A percentile compares a stretch with the other conserved stretches of the same genome.
Evolutionary conservation across 1,140 invertebrate species (phyloP).

Genomic region (Carcinoscorpius rotundicauda): DNA sequence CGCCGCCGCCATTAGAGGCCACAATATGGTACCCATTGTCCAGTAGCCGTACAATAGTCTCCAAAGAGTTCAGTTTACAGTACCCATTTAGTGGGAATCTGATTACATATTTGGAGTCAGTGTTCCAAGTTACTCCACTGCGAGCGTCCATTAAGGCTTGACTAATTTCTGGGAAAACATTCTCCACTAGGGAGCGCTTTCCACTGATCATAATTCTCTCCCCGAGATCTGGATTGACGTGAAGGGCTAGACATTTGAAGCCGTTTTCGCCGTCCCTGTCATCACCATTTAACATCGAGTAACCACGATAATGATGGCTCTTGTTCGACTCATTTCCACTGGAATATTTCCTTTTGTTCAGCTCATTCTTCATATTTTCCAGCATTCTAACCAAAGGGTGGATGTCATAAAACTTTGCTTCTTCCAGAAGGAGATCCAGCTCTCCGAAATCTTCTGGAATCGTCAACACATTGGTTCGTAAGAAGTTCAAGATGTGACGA

Average conservation of each 20-base stretch:
- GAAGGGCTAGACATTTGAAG: constrained; percentile 72
- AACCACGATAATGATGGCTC: too few species aligned
- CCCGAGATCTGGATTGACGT: constrained; percentile 76
- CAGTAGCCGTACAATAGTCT: constrained; percentile 74
- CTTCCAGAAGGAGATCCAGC: constrained; percentile 78
- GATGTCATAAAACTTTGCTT: constrained; percentile 85
- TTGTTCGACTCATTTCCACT: too few species aligned
- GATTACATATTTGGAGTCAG: constrained; percentile 70
- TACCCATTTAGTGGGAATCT: constrained; percentile 84
- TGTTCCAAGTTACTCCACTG: constrained; percentile 65
- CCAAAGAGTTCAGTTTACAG: constrained; percentile 80
- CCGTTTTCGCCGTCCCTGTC: constrained; percentile 24
- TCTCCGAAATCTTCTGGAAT: constrained; percentile 79
- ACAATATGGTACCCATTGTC: constrained; percentile 67
- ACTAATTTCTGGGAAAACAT: constrained; percentile 71
- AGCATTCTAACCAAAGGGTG: constrained; percentile 47
- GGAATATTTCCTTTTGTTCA: too few species aligned
- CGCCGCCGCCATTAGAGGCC: constrained; percentile 73
- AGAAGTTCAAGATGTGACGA: constrained; percentile 88
- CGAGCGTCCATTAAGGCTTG: constrained; percentile 68
- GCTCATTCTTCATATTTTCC: constrained; percentile 37
- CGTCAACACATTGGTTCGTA: constrained; percentile 74
- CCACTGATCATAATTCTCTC: constrained; percentile 39
- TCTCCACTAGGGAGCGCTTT: constrained; percentile 34
- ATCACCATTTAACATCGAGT: neutral